A percentile compares a stretch with the other conserved stretches of the same genome.
Evolutionary conservation across 2,113 vertebrate genomes (phyloP).

Genomic region (rat (Rattus norvegicus)): DNA sequence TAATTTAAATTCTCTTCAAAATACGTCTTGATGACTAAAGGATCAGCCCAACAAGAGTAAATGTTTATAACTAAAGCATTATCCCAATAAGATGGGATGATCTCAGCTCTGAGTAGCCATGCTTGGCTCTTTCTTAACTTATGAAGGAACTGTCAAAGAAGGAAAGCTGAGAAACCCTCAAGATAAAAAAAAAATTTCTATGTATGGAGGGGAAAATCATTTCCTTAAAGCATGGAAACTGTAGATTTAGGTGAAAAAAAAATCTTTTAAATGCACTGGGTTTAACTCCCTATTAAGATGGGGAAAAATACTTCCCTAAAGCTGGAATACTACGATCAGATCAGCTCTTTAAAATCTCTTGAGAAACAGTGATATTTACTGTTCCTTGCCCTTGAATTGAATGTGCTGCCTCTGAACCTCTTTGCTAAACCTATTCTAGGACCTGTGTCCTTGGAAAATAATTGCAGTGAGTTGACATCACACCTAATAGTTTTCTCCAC

Average conservation of each 20-base stretch:
- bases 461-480: constrained; percentile 24
- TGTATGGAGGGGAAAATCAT: background rate
- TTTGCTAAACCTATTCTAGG: background rate
- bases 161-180: background rate
- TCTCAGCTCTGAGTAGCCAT: background rate
- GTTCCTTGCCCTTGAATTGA: background rate
- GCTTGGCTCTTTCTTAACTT: constrained; percentile 13
- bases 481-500: background rate
- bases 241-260: background rate
- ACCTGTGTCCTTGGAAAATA: background rate
- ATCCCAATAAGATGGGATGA: background rate
- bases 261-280: background rate
- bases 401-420: background rate
- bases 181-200: background rate
- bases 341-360: constrained; percentile 27
- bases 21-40: background rate
- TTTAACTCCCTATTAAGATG: background rate
- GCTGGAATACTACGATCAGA: background rate
- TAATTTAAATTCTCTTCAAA: constrained; percentile 45
- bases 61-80: background rate
- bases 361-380: constrained; percentile 4
- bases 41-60: background rate
- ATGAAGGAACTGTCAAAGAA: background rate
- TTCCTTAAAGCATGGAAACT: background rate
- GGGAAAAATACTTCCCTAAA: background rate